Base-by-base conservation (phyloP, 2,797 vertebrate species). In the Gobionotothen gibberifrons region DNA sequence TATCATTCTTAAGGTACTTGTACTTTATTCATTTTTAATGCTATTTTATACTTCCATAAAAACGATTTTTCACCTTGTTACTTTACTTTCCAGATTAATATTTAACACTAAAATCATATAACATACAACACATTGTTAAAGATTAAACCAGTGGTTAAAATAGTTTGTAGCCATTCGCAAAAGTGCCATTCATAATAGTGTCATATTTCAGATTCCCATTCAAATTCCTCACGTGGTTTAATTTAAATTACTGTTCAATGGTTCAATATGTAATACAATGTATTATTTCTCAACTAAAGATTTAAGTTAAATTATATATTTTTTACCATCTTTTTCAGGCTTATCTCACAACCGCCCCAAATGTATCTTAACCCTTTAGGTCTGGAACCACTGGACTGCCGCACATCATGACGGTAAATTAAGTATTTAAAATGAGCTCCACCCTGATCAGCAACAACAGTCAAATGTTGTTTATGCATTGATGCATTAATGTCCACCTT, bases 341-440 rank as follows among this genome's bases (percentile, higher is more conserved):
- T 61, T 11, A 32, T 17, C 57, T 59, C 3, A 9, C 12, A 6
- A 9, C 16, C 19, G 21, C 21, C 53, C 21, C 19, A 7, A 4
- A n/a, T 44, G 3, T 4, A 52, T 64, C 19, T 13, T 0, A 1
- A 12, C 5, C 21, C 16, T 0, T 12, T 36, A 16, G 0, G 15
- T 40, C n/a, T 15, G 9, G 3, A 42, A 26, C 19, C 36, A 21
- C 52, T 39, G 22, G 21, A 43, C 16, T 22, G 42, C 26, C 26
- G 26, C 26, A 26, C 6, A 65, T 7, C 16, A 46, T 39, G 36
- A n/a, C 12, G 3, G 13, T 36, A 36, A 14, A 48, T 39, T 13
- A 12, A 56, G 5, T 46, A 19, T 2, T 13, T 39, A 16, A 42
- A 42, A 64, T 3, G 1, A 22, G 19, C 47, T 22, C 14, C 2